Conservation (phyloP, 2,113 vertebrate genomes). For the Stegostoma tigrinum region DNA sequence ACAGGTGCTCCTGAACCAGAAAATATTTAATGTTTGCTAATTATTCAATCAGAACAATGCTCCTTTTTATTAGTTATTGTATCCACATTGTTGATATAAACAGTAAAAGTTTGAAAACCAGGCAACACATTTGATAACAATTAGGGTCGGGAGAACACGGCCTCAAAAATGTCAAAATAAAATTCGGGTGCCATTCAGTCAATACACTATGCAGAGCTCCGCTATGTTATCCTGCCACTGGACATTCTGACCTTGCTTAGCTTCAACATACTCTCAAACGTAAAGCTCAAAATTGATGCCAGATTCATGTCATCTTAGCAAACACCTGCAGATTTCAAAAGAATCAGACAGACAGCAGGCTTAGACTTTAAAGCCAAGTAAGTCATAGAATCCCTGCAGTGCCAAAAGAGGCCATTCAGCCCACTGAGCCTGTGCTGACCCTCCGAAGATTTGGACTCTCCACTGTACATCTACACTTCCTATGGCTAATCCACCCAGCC, state of each 20-base stretch:
- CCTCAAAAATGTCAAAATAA: background rate
- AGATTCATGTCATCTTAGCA: background rate
- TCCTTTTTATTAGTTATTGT: background rate
- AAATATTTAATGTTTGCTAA: conserved; percentile 19
- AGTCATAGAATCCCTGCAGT: too few relatives aligned
- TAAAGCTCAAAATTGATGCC: background rate
- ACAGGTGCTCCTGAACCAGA: background rate
- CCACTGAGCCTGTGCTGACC: too few relatives aligned
- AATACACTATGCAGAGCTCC: background rate
- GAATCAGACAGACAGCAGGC: background rate
- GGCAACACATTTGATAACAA: too few relatives aligned
- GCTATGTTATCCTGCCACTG: too few relatives aligned
- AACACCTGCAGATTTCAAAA: background rate
- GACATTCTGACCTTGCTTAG: background rate
- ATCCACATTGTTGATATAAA: background rate
- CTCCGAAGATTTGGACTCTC: too few relatives aligned
- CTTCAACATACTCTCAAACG: background rate
- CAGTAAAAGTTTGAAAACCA: background rate
- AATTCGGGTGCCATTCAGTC: background rate
- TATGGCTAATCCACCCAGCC: too few relatives aligned
- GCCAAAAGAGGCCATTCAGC: too few relatives aligned
- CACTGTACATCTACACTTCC: too few relatives aligned
- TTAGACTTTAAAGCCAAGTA: background rate
- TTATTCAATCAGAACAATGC: background rate
- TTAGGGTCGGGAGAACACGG: background rate